Base-by-base conservation (phyloP, 2,797 vertebrate genomes). In the Paramormyrops hopkinsi region DNA sequence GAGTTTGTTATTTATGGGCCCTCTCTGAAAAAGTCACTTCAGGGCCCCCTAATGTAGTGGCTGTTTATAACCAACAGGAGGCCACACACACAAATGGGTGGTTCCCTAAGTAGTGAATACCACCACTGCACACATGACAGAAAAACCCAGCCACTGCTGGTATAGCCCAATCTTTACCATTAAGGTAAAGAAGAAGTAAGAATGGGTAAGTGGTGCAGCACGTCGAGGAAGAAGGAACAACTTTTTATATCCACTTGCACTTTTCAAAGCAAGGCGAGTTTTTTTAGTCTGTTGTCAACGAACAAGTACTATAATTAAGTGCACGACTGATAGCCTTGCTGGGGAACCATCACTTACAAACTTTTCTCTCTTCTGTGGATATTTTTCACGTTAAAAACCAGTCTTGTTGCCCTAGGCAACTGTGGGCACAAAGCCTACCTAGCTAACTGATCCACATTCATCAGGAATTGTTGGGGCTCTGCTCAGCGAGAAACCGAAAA, bases 401-500 rank as follows among this genome's bases (percentile, higher is more conserved):
- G 17, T 79, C 17, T n/a, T n/a, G 73, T 79, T 76, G 69, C 69
- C 69, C 69, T 76, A 76, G 69, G 69, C 69, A 79, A 79, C 73
- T n/a, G 5, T n/a, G 6, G 73, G 73, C 73, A 41, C 14, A n/a
- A 37, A 79, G 3, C 73, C 37, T 44, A 41, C 19, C 37, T 41
- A 44, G 73, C 33, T 44, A 79, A 79, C 33, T 79, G 5, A 79
- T 79, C 73, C 73, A 79, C 25, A 33, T 69, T 69, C 25, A 69
- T 69, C 65, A 69, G 65, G 73, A 76, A 29, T 73, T 37, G 11
- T 76, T 76, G 14, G 0, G 69, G 29, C 69, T 76, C 29, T 76
- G 69, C 69, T 76, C 37, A 19, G 17, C 5, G 33, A 41, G 69
- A 76, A 44, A n/a, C 14, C 4, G 33, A 76, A 41, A 41, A 76